Conservation (phyloP, 2,113 vertebrate genomes). For the Lucifuga dentata region DNA sequence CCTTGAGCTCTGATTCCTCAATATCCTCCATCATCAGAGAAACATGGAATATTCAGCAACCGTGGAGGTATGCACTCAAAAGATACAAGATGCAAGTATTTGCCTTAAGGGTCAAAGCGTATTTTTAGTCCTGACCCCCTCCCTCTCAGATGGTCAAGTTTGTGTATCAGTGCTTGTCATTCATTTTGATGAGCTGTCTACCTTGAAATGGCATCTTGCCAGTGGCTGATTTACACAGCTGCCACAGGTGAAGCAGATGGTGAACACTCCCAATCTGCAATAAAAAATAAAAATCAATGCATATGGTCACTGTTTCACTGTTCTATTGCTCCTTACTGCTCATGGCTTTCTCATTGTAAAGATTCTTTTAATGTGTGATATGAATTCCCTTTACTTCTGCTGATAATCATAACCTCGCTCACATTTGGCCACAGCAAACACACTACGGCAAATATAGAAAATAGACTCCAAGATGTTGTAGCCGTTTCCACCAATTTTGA, state of each 20-base stretch:
- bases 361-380: conserved; percentile 8
- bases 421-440: neutral
- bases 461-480: no score
- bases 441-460: no score
- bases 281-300: conserved; percentile 1
- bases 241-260: conserved; percentile 37
- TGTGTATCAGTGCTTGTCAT: conserved; percentile 16
- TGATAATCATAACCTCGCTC: neutral
- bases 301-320: conserved; percentile 1
- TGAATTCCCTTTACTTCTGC: neutral
- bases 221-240: conserved; percentile 23
- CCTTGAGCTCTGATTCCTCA: neutral
- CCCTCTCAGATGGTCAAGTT: conserved; percentile 21
- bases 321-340: neutral
- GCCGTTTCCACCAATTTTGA: no score
- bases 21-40: conserved; percentile 1
- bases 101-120: conserved; percentile 15
- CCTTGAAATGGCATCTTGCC: conserved; percentile 14
- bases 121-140: conserved; percentile 29
- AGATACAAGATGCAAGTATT: conserved; percentile 1
- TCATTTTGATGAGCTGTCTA: conserved; percentile 46
- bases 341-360: neutral
- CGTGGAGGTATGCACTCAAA: conserved; percentile 1
- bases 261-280: conserved; percentile 16
- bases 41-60: conserved; percentile 31